Base-by-base conservation (phyloP, 2,797 vertebrate genomes). In the Artibeus jamaicensis region DNA sequence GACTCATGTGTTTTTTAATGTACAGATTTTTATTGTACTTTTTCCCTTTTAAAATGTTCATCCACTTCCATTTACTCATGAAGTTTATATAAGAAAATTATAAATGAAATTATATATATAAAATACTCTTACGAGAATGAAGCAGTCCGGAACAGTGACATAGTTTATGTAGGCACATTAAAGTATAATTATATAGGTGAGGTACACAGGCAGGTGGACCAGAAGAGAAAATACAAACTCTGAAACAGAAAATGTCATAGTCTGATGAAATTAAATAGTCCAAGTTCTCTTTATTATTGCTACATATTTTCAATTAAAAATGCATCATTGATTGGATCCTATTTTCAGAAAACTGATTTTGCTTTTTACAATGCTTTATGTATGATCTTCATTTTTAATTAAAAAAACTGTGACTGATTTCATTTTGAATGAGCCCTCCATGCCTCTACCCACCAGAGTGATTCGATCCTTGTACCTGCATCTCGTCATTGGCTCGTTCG, bases 401-500 rank as follows among this genome's bases (percentile, higher is more conserved):
- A 4, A 10, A 78, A 73, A 50, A 78, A 4, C 0, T 16, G 24
- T 29, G 48, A 46, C 22, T 57, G 5, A 42, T 85, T 95, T 77
- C 37, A 21, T 34, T 82, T 9, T 29, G 14, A 6, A 53, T 19
- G 22, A 34, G 14, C 70, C 53, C 46, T 81, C 53, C 19, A 0
- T 1, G 2, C 74, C 32, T 16, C 50, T 86, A 29, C 32, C 24
- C 37, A 55, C 0, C 10, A 32, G 29, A 59, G 24, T 32, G 3
- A 22, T 77, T 1, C 32, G 50, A 48, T 67, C 50, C 7, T 15
- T 22, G 67, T 1, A 0, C 11, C 22, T 6, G 2, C 70, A 11
- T 67, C 11, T 24, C 2, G 12, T 2, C 9, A 6, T 50, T 76
- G 0, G 1, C 1, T 5, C 22, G 3, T 15, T 12, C 9, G 7